Conservation (phyloP, 2,888 invertebrate genomes). For the Apamea monoglypha region DNA sequence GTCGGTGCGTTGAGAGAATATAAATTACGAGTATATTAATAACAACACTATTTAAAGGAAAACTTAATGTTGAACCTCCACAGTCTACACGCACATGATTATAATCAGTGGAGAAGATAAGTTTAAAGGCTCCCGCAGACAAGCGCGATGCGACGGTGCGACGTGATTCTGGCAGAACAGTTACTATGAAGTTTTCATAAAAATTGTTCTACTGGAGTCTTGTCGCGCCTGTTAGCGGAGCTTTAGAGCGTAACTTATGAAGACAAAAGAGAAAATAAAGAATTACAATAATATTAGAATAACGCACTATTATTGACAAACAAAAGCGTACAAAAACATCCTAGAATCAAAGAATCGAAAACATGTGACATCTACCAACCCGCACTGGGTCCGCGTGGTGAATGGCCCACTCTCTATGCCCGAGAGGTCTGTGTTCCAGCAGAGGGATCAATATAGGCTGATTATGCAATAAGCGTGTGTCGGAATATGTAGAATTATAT, state of each 20-base stretch:
- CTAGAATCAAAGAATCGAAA: background rate
- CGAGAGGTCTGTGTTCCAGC: background rate
- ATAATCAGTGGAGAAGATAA: background rate
- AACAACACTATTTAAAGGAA: conserved; percentile 23
- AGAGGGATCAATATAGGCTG: background rate
- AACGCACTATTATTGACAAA: no score
- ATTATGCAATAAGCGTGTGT: background rate
- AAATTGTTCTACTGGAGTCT: no score
- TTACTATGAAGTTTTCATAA: no score
- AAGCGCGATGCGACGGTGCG: no score
- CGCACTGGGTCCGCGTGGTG: background rate
- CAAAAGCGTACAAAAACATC: background rate
- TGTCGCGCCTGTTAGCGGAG: no score
- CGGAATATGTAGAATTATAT: no score
- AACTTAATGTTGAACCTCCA: conserved; percentile 2
- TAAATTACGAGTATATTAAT: conserved; percentile 29
- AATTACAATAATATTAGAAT: background rate
- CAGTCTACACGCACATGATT: background rate
- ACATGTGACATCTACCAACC: background rate
- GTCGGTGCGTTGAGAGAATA: conserved; percentile 28
- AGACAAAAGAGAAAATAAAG: background rate
- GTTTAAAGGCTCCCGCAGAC: no score
- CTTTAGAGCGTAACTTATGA: background rate
- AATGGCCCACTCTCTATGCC: background rate
- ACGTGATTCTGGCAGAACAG: no score